Conservation (phyloP, 2,797 vertebrate genomes). For the Momotus momota region DNA sequence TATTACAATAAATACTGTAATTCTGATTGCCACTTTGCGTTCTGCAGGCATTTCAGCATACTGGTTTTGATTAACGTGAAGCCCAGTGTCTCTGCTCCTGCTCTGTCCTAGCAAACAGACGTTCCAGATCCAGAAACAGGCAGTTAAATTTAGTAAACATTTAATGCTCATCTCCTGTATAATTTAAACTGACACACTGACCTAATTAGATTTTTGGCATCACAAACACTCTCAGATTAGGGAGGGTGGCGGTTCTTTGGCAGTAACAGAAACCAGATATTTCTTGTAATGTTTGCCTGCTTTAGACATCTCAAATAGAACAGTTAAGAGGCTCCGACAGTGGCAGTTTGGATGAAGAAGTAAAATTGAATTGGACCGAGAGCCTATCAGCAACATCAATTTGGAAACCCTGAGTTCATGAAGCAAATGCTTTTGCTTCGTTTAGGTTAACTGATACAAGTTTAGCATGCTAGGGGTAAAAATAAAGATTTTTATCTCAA, state of each 20-base stretch:
- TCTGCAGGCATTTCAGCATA: not conserved
- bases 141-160: conserved; percentile 35
- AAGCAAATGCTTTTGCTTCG: not conserved
- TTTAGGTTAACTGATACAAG: not conserved
- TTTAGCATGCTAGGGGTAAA: not conserved
- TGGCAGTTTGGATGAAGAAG: not conserved
- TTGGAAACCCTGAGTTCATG: not conserved
- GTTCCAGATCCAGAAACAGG: conserved; percentile 11
- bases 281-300: not conserved
- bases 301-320: not conserved
- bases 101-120: not conserved
- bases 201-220: conserved; percentile 35
- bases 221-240: not conserved
- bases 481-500: not conserved
- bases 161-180: not conserved
- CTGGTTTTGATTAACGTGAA: conserved; percentile 15
- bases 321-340: not conserved
- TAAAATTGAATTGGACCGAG: not conserved
- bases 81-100: not conserved
- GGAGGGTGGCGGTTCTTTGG: not conserved
- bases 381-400: not conserved
- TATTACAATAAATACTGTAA: not conserved
- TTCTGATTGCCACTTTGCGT: conserved; percentile 29
- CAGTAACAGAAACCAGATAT: conserved; percentile 8
- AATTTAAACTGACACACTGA: conserved; percentile 26